Base-by-base conservation (phyloP, 1,140 invertebrate genomes). In the Acromyrmex heyeri region DNA sequence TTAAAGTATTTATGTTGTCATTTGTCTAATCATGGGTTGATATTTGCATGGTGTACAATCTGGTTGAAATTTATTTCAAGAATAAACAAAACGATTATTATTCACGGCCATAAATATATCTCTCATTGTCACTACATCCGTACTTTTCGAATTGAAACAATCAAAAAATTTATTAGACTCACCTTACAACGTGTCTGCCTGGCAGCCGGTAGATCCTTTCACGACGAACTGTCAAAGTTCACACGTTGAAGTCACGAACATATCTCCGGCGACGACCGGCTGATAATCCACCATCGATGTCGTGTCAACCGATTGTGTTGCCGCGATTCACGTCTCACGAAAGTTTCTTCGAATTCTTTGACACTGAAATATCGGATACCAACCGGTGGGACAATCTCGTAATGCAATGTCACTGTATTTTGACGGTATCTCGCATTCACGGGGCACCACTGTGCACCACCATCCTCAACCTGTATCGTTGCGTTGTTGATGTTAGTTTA, bases 171-270 rank as follows among this genome's bases (percentile, higher is more conserved):
- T 16, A 69, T 50, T 34, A 10, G 6, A 82, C 85, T 86, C 16
- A 86, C 85, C 57, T 82, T 83, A 30, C 48, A 65, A 59, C 18
- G n/a, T 55, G 67, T 79, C 30, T 73, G 64, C 57, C 86, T 62
- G 86, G 86, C 61, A 73, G 82, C 77, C 89, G 86, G 30, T 72
- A 77, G 67, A 83, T 90, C 86, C 82, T 82, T 50, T 81, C 79
- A 59, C 83, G 61, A 79, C 27, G 57, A 90, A 90, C 89, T 65
- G 88, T 90, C 88, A 90, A 90, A 90, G 81, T 86, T 86, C 89
- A 90, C 89, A 90, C 73, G 78, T 76, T 69, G 82, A 86, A 75
- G 88, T 90, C 90, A 90, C 89, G 88, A 86, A 90, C 88, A 91
- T 90, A 89, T 90, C 89, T 88, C 55, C 57, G 50, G 55, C 21